phyloP scores from a whole-genome alignment of 2,113 vertebrate species.

The Brachypodius melanocephalos region DNA sequence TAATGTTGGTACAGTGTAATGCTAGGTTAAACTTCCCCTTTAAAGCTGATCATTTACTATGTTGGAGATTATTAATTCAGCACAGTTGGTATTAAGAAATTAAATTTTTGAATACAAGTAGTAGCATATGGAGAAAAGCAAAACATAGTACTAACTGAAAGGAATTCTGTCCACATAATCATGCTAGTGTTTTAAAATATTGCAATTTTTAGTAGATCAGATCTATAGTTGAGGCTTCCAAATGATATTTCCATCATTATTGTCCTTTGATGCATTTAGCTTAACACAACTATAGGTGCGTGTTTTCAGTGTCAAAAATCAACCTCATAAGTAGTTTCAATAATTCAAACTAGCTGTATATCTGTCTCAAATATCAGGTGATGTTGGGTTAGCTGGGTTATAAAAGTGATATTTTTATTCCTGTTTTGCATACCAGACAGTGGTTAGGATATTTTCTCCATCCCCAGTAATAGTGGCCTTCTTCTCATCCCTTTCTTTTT shows the following conservation, averaged over 20 bases:
- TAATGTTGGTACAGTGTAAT: background rate
- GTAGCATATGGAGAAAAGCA: conserved; percentile 9
- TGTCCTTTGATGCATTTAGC: background rate
- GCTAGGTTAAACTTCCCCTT: conserved; percentile 14
- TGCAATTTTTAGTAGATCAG: background rate
- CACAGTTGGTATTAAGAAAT: conserved; percentile 12
- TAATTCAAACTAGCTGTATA: background rate
- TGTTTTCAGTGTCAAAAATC: background rate
- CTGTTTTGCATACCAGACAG: background rate
- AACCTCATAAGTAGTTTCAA: background rate
- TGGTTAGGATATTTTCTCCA: conserved; percentile 4
- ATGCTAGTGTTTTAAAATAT: background rate
- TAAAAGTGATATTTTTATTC: background rate
- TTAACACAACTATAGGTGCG: background rate
- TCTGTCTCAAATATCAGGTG: background rate
- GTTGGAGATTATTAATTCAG: background rate
- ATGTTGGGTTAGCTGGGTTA: background rate
- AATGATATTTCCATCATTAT: background rate
- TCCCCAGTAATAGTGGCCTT: background rate
- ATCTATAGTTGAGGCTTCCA: background rate
- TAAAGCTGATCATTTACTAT: background rate
- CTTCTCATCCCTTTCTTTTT: background rate
- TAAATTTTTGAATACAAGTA: background rate
- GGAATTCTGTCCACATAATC: background rate
- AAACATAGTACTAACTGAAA: background rate